Base-by-base conservation (phyloP, 2,888 invertebrate species). In the Ormyrus labotus region DNA sequence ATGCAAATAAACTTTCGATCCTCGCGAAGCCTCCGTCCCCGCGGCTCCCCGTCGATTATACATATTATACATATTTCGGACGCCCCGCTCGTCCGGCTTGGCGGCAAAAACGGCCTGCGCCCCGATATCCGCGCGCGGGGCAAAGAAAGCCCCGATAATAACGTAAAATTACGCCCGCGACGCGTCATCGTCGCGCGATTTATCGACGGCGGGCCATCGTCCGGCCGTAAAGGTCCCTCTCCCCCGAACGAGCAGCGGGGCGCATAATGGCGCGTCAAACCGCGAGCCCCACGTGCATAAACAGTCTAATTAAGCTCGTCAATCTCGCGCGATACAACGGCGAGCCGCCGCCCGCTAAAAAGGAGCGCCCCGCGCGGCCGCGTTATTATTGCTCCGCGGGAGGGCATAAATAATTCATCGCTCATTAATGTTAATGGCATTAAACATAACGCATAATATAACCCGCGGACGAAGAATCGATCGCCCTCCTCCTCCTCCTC, bases 371-470 rank as follows among this genome's bases (percentile, higher is more conserved):
- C 13, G 13, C 13, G 19, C 19, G 10, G 58, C 65, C 61, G 10
- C 71, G 47, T 72, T 67, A 74, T 64, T 75, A 65, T 19, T 2
- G 19, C 19, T 19, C 67, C 72, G 55, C 6, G 5, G 10, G 50
- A 4, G 3, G 11, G 55, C 53, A 69, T 69, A 65, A 68, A 73
- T 78, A 65, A 74, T 77, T 78, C 81, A 65, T 74, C 60, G 74
- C 70, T 78, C 74, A 61, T 81, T 78, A 78, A 78, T 65, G 74
- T 76, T 75, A 61, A 80, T 48, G 63, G 50, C 45, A 48, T 50
- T 65, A 55, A 70, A 3, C 70, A 5, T 11, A 45, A 19, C 11
- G 48, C 19, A 19, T 19, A 19, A 19, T 19, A 19, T 19, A 19
- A 19, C 19, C 19, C 19, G 19, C 19, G 19, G 19, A 1, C 45